A percentile compares a stretch with the other conserved stretches of the same genome.
Evolutionary conservation across 2,113 vertebrate genomes (phyloP).

Genomic region (Polypterus senegalus): DNA sequence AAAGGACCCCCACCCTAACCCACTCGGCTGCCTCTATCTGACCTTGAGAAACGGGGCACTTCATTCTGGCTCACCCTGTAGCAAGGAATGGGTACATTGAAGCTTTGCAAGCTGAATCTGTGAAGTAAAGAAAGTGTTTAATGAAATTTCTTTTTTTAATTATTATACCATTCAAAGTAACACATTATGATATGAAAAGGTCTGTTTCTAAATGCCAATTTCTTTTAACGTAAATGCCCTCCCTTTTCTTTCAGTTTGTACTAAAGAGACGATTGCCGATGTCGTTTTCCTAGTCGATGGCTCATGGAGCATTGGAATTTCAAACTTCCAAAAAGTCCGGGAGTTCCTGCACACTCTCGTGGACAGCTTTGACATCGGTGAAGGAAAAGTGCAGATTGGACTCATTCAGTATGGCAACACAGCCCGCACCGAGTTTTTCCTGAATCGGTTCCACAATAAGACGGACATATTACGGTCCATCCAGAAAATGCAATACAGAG

Average conservation of each 20-base stretch:
- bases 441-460: constrained; percentile 27
- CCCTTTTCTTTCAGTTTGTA: constrained; percentile 25
- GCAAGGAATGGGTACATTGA: too few species aligned
- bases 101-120: too few species aligned
- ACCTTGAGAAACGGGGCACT: too few species aligned
- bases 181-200: too few species aligned
- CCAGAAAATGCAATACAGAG: constrained; percentile 21
- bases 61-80: too few species aligned
- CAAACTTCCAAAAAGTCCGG: constrained; percentile 20
- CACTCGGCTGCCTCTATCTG: too few species aligned
- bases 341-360: constrained; percentile 27
- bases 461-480: constrained; percentile 22
- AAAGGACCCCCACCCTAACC: too few species aligned
- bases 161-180: too few species aligned
- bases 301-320: constrained; percentile 20
- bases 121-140: too few species aligned
- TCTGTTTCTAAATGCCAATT: too few species aligned
- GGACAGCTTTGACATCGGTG: constrained; percentile 26
- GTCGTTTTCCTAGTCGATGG: constrained; percentile 35
- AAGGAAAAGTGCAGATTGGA: constrained; percentile 27
- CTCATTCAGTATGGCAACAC: constrained; percentile 27
- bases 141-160: too few species aligned
- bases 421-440: constrained; percentile 23
- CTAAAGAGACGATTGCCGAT: constrained; percentile 28
- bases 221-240: too few species aligned